phyloP scores from a whole-genome alignment of 1,140 invertebrate species.

The Achatina immaculata region DNA sequence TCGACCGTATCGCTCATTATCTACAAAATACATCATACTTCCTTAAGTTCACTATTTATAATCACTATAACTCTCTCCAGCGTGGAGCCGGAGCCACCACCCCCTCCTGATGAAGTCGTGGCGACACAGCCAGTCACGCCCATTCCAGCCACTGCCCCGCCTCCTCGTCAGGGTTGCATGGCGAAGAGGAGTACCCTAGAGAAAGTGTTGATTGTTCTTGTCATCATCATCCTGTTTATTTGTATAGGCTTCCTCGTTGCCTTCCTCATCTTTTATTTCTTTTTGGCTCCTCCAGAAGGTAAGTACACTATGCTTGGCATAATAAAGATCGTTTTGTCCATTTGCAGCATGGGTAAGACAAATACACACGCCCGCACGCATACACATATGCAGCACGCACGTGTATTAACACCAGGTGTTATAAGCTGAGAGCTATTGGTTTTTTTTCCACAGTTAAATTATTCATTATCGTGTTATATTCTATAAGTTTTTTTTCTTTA shows the following conservation, averaged over 20 bases:
- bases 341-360: not conserved
- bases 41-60: too few relatives aligned
- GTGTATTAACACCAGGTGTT: not conserved
- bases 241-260: not conserved
- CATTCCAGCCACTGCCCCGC: not conserved
- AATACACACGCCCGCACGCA: not conserved
- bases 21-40: too few relatives aligned
- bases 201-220: constrained; percentile 8
- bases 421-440: not conserved
- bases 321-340: not conserved
- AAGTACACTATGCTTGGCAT: not conserved
- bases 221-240: constrained; percentile 7
- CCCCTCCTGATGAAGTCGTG: not conserved
- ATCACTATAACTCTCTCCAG: too few relatives aligned
- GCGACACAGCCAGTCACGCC: not conserved
- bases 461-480: too few relatives aligned
- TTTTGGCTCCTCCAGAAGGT: not conserved
- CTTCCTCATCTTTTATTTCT: constrained; percentile 9
- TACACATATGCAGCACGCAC: not conserved
- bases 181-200: constrained; percentile 14
- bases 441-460: not conserved
- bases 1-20: too few relatives aligned
- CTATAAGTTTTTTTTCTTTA: too few relatives aligned
- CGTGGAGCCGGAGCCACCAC: not conserved
- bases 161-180: not conserved